A percentile compares a stretch with the other conserved stretches of the same genome.
phyloP scores from a whole-genome alignment of 2,888 invertebrate genomes.

The Xylocampa areola region DNA sequence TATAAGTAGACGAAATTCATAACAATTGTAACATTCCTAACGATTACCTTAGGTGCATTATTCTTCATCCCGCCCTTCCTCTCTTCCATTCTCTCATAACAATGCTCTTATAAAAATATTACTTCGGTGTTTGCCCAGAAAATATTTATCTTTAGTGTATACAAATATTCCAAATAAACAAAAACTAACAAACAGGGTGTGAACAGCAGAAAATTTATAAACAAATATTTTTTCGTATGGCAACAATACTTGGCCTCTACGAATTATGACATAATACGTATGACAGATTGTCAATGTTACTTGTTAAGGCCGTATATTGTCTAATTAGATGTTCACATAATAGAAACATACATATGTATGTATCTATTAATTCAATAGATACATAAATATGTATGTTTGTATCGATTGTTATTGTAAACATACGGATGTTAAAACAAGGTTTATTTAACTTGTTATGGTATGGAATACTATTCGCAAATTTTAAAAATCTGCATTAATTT shows the following conservation, averaged over 20 bases:
- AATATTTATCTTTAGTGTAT: constrained; percentile 9
- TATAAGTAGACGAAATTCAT: too few relatives aligned
- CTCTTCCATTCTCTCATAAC: too few relatives aligned
- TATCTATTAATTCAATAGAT: background rate
- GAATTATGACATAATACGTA: constrained; percentile 51
- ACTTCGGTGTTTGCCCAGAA: too few relatives aligned
- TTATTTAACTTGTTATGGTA: constrained; percentile 1
- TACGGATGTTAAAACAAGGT: constrained; percentile 5
- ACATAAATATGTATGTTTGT: constrained; percentile 2
- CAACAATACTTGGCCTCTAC: constrained; percentile 43
- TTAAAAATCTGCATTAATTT: background rate
- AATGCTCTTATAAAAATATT: too few relatives aligned
- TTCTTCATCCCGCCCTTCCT: too few relatives aligned
- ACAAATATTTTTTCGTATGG: constrained; percentile 28
- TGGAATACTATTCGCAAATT: background rate
- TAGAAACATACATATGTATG: constrained; percentile 11
- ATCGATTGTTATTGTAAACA: constrained; percentile 5
- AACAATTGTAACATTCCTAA: too few relatives aligned
- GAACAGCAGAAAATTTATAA: constrained; percentile 32
- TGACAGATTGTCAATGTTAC: constrained; percentile 63
- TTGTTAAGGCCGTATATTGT: constrained; percentile 50
- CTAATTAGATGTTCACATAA: constrained; percentile 39
- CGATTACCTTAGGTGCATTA: too few relatives aligned
- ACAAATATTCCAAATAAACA: background rate
- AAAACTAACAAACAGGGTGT: constrained; percentile 30